A percentile compares a stretch with the other conserved stretches of the same genome.
Evolutionary conservation across 2,797 vertebrate species (phyloP).

Genomic region (Nasua narica): DNA sequence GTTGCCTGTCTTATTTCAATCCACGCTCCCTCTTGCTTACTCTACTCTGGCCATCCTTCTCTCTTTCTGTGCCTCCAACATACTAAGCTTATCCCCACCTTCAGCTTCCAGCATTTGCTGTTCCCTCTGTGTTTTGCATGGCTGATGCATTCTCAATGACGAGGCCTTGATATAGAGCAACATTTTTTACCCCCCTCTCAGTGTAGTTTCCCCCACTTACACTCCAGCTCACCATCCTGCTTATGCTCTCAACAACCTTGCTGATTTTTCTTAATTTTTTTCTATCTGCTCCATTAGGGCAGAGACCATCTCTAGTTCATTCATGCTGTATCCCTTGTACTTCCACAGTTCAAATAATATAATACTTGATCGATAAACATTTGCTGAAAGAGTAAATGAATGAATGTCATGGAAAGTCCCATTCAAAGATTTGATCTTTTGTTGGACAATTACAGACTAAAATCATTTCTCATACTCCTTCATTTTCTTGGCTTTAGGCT

Average conservation of each 20-base stretch:
- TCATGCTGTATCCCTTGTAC: background rate
- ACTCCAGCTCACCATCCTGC: background rate
- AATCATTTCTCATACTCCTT: background rate
- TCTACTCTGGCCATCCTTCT: background rate
- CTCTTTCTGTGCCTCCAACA: background rate
- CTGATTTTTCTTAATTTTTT: background rate
- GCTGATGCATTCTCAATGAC: background rate
- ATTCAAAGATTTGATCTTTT: slow-evolving; percentile 30
- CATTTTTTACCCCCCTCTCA: background rate
- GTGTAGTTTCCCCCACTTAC: background rate
- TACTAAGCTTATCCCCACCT: background rate
- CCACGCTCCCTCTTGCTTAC: background rate
- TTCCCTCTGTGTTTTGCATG: background rate
- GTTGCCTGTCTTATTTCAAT: background rate
- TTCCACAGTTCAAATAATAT: background rate
- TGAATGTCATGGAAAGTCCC: background rate
- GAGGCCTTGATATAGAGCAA: background rate
- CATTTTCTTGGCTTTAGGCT: background rate
- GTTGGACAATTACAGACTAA: background rate
- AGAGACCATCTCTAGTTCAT: background rate
- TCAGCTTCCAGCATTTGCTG: background rate
- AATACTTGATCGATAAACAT: background rate
- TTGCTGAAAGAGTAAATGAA: slow-evolving; percentile 10
- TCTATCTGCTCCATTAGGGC: background rate
- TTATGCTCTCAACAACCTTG: background rate